Base-by-base conservation (phyloP, 2,888 invertebrate genomes). In the Noctua pronuba region DNA sequence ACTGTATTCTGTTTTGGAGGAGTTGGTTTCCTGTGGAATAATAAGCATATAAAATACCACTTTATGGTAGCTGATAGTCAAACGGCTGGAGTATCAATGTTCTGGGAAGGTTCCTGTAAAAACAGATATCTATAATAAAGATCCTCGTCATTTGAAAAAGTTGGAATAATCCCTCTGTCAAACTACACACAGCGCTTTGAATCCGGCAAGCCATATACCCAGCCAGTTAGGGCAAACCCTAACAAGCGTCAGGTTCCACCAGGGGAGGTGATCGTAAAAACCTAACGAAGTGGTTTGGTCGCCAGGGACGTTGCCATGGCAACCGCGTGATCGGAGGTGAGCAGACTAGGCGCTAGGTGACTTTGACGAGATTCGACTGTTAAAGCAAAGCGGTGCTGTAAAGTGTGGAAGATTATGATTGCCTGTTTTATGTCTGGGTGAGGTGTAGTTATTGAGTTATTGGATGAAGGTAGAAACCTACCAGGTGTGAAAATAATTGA, bases 241-340 rank as follows among this genome's bases (percentile, higher is more conserved):
- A 85, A 84, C 75, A 82, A 87, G 86, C 75, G 16, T 80, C 80
- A 49, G 69, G 60, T 76, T 81, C 67, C 60, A 41, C 66, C 68
- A 55, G 73, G 73, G 82, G 52, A 65, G 68, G 77, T 71, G n/a
- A 72, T 82, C 83, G 79, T 79, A 73, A 85, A 86, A 82, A 67
- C 64, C 60, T 81, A 78, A 81, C 73, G 83, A 79, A 79, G 74
- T 75, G 66, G 52, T 49, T 31, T 49, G 60, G 7, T 73, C 87
- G 74, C 87, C 16, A 52, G 81, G 71, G 64, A 21, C 58, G 66
- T 77, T 66, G 24, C 66, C 66, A 31, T 77, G 68, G 73, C 16
- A 65, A 68, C 83, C 24, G 18, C 41, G 67, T 55, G 69, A 46
- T 68, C 18, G 38, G 64, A 52, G 28, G 10, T 21, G 49, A 21